Evolutionary conservation across 2,113 vertebrate genomes (phyloP).

Genomic region (Oryzias curvinotus): DNA sequence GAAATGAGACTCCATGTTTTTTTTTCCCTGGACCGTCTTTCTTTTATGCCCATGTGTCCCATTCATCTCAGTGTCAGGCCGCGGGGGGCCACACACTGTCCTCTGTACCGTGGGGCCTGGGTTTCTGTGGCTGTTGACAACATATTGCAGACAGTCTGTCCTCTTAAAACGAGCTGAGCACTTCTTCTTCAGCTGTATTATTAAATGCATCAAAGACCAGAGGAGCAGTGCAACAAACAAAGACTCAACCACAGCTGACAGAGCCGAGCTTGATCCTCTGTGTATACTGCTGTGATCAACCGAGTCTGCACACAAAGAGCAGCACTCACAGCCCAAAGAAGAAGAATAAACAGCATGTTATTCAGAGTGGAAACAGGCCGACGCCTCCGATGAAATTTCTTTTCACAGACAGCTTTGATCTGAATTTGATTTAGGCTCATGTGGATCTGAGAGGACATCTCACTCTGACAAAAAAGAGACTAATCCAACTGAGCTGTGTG

Average conservation of each 20-base stretch:
- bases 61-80: conserved; percentile 30
- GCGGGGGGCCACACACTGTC: conserved; percentile 27
- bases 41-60: conserved; percentile 40
- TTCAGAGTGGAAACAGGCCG: conserved; percentile 69
- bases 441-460: conserved; percentile 60
- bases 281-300: conserved; percentile 59
- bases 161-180: conserved; percentile 65
- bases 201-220: conserved; percentile 76
- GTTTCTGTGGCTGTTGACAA: conserved; percentile 52
- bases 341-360: conserved; percentile 67
- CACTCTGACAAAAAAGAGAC: conserved; percentile 1
- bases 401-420: conserved; percentile 64
- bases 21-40: conserved; percentile 19
- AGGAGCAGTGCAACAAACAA: conserved; percentile 74
- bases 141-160: conserved; percentile 76
- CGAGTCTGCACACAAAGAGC: conserved; percentile 40
- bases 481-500: no score
- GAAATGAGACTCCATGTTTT: neutral
- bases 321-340: conserved; percentile 58
- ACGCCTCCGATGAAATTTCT: conserved; percentile 60
- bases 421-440: conserved; percentile 55
- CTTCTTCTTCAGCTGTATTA: conserved; percentile 61
- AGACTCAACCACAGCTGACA: conserved; percentile 73
- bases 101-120: conserved; percentile 20
- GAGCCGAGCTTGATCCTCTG: conserved; percentile 70